Percentiles rank a stretch among this genome's conserved stretches.
Conservation (phyloP, 2,888 invertebrate genomes). For the Plebejus anna region DNA sequence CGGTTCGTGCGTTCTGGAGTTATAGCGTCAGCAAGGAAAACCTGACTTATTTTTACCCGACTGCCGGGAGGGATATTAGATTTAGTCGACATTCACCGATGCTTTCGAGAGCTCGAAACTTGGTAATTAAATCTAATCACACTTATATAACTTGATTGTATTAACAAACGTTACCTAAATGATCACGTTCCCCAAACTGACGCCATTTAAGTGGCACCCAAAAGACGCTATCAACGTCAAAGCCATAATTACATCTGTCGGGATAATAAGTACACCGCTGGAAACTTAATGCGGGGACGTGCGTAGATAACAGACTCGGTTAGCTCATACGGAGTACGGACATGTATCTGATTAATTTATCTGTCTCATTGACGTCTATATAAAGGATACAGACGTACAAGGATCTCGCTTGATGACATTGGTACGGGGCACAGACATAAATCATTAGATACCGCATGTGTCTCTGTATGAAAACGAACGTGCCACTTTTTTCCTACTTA, state of each 20-base stretch:
- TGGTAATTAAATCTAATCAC: conserved; percentile 11
- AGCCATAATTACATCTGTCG: conserved; percentile 31
- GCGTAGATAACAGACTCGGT: conserved; percentile 21
- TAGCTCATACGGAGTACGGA: background rate
- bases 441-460: too few relatives aligned
- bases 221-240: conserved; percentile 31
- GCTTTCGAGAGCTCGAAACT: background rate
- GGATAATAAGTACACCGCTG: conserved; percentile 16
- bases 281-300: conserved; percentile 17
- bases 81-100: background rate
- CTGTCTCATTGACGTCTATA: background rate
- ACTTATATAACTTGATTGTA: conserved; percentile 23
- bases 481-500: too few relatives aligned
- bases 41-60: too few relatives aligned
- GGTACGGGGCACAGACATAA: too few relatives aligned
- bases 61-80: background rate
- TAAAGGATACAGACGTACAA: background rate
- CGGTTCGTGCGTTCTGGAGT: too few relatives aligned
- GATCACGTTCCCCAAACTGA: conserved; percentile 28
- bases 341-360: conserved; percentile 2
- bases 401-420: background rate
- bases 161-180: conserved; percentile 24
- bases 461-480: too few relatives aligned
- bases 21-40: too few relatives aligned
- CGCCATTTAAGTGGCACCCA: conserved; percentile 29